These are phyloP conservation scores for Pachycephala philippinensis DNA, from an alignment of 2,113 vertebrate genomes.

Conservation along the genomic window DNA sequence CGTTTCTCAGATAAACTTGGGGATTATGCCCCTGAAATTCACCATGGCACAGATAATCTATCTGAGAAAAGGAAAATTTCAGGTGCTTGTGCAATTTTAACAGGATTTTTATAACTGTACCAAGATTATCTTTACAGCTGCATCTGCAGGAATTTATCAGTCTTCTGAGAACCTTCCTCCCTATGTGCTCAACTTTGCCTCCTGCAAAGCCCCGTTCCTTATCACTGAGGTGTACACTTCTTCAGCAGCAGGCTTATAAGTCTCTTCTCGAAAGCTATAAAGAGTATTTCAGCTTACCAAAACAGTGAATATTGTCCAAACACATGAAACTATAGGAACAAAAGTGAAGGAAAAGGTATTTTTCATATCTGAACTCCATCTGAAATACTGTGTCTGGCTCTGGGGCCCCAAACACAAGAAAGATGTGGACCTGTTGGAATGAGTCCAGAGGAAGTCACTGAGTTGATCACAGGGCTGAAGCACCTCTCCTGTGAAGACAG, in stretches of 20 bases:
- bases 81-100: constrained; percentile 9
- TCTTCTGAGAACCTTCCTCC: constrained; percentile 9
- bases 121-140: constrained; percentile 41
- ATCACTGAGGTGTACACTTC: background rate
- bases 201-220: background rate
- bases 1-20: constrained; percentile 2
- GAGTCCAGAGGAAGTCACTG: background rate
- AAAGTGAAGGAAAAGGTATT: background rate
- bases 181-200: background rate
- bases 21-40: background rate
- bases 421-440: background rate
- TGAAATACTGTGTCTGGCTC: background rate
- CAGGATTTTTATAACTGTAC: background rate
- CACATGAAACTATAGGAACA: background rate
- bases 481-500: background rate
- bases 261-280: background rate
- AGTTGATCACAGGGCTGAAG: background rate
- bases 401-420: background rate
- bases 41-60: background rate
- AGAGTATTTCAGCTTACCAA: background rate
- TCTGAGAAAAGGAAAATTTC: constrained; percentile 2
- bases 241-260: background rate
- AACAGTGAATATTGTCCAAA: background rate
- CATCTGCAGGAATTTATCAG: constrained; percentile 40
- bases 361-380: background rate